These are phyloP conservation scores for Poicephalus gulielmi DNA, from an alignment of 2,113 vertebrate species.

Conservation along the genomic window DNA sequence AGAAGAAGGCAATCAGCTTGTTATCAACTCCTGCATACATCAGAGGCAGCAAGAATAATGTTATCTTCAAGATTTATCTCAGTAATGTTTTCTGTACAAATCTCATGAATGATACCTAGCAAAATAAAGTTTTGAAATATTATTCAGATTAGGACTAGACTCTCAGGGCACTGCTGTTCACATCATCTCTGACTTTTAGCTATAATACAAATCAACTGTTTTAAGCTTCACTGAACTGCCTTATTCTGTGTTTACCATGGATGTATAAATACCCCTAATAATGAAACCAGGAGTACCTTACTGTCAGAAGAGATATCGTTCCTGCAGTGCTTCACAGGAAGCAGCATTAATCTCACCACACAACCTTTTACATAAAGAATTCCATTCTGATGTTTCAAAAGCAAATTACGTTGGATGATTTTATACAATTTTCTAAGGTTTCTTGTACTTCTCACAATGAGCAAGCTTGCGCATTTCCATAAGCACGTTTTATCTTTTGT, in stretches of 20 bases:
- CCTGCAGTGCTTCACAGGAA: neutral
- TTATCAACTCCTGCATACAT: slow-evolving; percentile 16
- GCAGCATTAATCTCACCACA: neutral
- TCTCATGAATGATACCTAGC: slow-evolving; percentile 32
- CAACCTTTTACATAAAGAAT: neutral
- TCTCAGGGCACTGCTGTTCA: neutral
- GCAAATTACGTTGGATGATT: neutral
- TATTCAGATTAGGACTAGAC: slow-evolving; percentile 8
- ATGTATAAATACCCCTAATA: neutral
- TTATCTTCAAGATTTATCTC: slow-evolving; percentile 35
- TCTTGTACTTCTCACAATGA: neutral
- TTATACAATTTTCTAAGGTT: neutral
- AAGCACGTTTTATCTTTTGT: neutral
- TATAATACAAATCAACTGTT: neutral
- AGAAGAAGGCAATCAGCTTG: slow-evolving; percentile 30
- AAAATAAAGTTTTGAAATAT: slow-evolving; percentile 14
- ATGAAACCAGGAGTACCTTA: neutral
- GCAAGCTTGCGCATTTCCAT: neutral
- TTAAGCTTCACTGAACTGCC: neutral
- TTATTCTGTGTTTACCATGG: neutral
- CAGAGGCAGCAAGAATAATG: slow-evolving; percentile 43
- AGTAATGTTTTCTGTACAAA: slow-evolving; percentile 17
- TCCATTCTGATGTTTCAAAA: neutral
- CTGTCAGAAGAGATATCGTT: neutral
- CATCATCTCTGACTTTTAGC: neutral